Evolutionary conservation across 2,888 invertebrate species (phyloP), one percentile per base, ranked within the genome.

Genomic region (Ornithoptera priamus): DNA sequence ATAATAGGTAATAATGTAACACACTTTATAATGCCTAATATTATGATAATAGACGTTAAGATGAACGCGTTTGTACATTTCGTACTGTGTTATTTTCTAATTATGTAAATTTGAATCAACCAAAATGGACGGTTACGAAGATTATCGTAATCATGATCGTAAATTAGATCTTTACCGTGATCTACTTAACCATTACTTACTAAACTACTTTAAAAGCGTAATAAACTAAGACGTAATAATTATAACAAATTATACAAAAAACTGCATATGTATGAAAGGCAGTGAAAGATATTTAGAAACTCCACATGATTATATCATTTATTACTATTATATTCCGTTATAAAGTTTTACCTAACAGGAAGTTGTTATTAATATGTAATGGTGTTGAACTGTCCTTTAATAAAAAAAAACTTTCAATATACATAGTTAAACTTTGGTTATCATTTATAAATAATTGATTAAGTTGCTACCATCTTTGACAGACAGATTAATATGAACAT

Each of bases 391-490:
- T 20, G 57, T 58, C 57, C 12, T 58, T 57, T 8, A 20, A 57
- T 18, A 24, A 58, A 58, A 58, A 57, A 57, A 17, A 58, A 1
- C 22, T 3, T 24, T 24, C 57, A 24, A 22, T 22, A 6, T 60
- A 2, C 18, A 22, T 46, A 59, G 59, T n/a, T 36, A 30, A 65
- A 65, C 62, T 62, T 20, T 39, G 50, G 46, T 50, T 22, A 68
- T 63, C 30, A 24, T 59, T 46, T 69, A 36, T 59, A 36, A 12
- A 61, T 70, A 65, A 67, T 64, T 67, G 63, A 70, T 70, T 70
- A 56, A 67, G 60, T n/a, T 59, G 65, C 65, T 65, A 63, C 59
- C 22, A 60, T 70, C 53, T 18, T 20, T 67, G 70, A 64, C 64
- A 61, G 63, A 24, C 70, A 36, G 22, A 60, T 67, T 67, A 60